phyloP scores from a whole-genome alignment of 2,797 vertebrate genomes.

The Vipera ursinii region DNA sequence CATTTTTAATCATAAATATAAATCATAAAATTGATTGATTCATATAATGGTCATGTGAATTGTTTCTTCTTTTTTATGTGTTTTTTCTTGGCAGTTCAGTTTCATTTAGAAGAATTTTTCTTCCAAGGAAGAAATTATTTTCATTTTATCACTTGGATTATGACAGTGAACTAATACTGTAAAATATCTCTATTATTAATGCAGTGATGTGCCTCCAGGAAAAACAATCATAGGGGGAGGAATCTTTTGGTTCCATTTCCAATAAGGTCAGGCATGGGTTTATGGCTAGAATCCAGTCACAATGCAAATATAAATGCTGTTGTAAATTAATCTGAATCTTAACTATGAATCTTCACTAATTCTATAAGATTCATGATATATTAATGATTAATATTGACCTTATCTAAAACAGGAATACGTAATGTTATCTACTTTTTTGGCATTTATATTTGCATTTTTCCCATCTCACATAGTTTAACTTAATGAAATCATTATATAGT shows the following conservation, averaged over 20 bases:
- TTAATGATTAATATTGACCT: conserved; percentile 20
- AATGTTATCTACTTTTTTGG: not conserved
- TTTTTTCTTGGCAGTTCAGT: conserved; percentile 10
- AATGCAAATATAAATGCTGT: conserved; percentile 41
- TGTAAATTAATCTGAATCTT: conserved; percentile 45
- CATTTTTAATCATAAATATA: not conserved
- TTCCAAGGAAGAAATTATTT: conserved; percentile 19
- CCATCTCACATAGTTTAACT: not conserved
- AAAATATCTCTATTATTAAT: conserved; percentile 27
- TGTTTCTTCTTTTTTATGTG: not conserved
- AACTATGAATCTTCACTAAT: not conserved
- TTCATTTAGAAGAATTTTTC: conserved; percentile 11
- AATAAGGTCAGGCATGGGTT: conserved; percentile 40
- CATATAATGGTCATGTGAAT: not conserved
- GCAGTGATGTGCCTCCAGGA: conserved; percentile 23
- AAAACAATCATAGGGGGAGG: conserved; percentile 59
- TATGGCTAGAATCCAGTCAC: conserved; percentile 52
- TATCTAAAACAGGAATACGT: not conserved
- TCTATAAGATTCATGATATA: conserved; percentile 19
- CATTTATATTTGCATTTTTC: not conserved
- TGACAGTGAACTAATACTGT: conserved; percentile 35
- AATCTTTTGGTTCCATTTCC: conserved; percentile 41
- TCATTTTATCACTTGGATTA: conserved; percentile 33
- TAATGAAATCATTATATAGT: not conserved
- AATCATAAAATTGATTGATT: not conserved